phyloP scores from a whole-genome alignment of 2,113 vertebrate species.

The Ammospiza caudacuta region DNA sequence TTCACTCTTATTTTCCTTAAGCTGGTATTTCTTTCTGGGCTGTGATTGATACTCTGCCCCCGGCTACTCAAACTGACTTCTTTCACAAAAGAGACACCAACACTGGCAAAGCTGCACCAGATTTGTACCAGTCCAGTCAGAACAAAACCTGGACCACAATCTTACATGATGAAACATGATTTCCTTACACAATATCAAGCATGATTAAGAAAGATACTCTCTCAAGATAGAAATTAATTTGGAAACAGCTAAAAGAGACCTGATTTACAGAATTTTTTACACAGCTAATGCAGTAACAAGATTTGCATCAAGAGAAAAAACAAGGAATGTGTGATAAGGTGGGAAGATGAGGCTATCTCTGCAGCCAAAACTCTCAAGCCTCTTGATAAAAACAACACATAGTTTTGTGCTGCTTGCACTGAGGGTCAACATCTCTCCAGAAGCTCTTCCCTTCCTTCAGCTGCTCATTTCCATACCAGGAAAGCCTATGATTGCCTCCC shows the following conservation, averaged over 20 bases:
- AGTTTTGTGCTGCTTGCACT: not conserved
- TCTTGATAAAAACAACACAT: not conserved
- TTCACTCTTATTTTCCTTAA: not conserved
- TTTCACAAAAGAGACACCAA: not conserved
- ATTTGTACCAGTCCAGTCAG: constrained; percentile 18
- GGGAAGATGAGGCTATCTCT: not conserved
- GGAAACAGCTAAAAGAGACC: not conserved
- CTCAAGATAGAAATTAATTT: not conserved
- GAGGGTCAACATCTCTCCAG: not conserved
- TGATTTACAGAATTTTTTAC: not conserved
- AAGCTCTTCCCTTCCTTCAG: not conserved
- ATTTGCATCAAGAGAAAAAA: not conserved
- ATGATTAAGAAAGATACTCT: constrained; percentile 3
- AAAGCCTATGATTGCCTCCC: not conserved
- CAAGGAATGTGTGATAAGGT: not conserved
- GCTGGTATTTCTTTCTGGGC: not conserved
- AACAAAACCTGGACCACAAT: constrained; percentile 47
- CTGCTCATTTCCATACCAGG: not conserved
- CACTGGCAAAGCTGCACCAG: not conserved
- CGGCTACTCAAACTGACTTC: not conserved
- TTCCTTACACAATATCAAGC: constrained; percentile 16
- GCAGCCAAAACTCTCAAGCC: not conserved
- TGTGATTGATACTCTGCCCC: not conserved
- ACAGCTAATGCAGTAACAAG: not conserved
- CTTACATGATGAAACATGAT: not conserved